Evolutionary conservation across 1,140 invertebrate species (phyloP).

Genomic region (Mamestra configurata): DNA sequence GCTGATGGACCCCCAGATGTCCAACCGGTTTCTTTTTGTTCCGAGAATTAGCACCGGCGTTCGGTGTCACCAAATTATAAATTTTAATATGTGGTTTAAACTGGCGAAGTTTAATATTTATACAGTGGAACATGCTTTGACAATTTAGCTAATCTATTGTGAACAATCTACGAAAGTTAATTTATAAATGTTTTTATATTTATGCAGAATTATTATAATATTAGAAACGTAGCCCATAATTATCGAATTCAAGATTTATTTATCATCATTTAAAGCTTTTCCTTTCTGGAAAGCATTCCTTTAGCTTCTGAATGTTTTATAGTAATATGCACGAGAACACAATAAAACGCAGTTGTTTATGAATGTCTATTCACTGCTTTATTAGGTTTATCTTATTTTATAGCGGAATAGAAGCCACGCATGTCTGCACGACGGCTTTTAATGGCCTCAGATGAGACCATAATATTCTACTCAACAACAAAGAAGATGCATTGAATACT

Average conservation of each 20-base stretch:
- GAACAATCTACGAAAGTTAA: neutral
- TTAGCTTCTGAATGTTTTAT: neutral
- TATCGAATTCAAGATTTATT: too few relatives aligned
- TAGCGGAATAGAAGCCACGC: conserved; percentile 4
- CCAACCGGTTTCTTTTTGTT: conserved; percentile 60
- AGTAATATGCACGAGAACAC: neutral
- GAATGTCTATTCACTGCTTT: conserved; percentile 1
- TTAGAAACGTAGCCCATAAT: neutral
- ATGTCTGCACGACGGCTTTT: conserved; percentile 24
- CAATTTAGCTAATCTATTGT: neutral
- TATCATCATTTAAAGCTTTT: neutral
- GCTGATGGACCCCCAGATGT: conserved; percentile 63
- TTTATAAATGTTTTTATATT: too few relatives aligned
- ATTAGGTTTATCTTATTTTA: conserved; percentile 11
- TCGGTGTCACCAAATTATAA: conserved; percentile 16
- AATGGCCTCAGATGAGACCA: conserved; percentile 18
- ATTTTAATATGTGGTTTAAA: conserved; percentile 6
- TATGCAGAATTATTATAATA: too few relatives aligned
- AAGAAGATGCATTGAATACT: conserved; percentile 19
- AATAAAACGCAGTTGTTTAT: conserved; percentile 25
- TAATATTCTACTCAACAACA: neutral
- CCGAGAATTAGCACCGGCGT: neutral
- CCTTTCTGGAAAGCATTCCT: neutral
- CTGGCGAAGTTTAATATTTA: neutral
- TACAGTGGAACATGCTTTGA: neutral